A percentile compares a stretch with the other conserved stretches of the same genome.
phyloP scores from a whole-genome alignment of 30 jellyfish, hydroid and myxozoan genomes.

The Turritopsis rubra region DNA sequence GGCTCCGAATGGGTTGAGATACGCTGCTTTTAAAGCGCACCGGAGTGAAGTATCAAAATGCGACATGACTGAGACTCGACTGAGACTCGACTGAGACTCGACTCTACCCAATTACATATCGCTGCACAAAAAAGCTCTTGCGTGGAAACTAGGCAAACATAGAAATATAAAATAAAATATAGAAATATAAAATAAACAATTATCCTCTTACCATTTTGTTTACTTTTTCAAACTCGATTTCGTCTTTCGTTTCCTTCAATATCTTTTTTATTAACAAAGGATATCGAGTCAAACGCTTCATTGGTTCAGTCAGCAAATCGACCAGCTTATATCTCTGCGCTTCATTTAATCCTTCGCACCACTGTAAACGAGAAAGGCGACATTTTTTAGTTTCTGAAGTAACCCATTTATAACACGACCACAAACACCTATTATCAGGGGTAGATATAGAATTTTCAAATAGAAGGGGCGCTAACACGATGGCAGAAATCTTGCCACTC shows the following conservation, averaged over 20 bases:
- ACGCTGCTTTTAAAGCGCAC: no score
- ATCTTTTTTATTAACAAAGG: conserved; percentile 65
- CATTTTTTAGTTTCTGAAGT: not conserved
- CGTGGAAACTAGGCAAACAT: not conserved
- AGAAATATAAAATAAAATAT: not conserved
- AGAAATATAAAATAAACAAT: not conserved
- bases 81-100: no score
- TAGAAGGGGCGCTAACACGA: no score
- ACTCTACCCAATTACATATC: no score
- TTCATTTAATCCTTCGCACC: conserved; percentile 79
- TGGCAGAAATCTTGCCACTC: no score
- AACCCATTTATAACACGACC: no score
- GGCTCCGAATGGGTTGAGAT: no score
- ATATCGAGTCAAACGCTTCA: conserved; percentile 90
- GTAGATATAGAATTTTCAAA: no score
- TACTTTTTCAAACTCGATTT: conserved; percentile 25
- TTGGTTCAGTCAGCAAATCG: conserved; percentile 83
- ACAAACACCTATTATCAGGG: no score
- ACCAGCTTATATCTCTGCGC: conserved; percentile 74
- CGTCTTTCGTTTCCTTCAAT: conserved; percentile 50
- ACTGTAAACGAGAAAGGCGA: conserved; percentile 28
- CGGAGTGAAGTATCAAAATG: no score
- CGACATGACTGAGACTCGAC: no score
- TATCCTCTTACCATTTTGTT: conserved; percentile 26
- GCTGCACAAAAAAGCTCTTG: no score